phyloP scores from a whole-genome alignment of 1,140 invertebrate species.

The Streblospio benedicti region DNA sequence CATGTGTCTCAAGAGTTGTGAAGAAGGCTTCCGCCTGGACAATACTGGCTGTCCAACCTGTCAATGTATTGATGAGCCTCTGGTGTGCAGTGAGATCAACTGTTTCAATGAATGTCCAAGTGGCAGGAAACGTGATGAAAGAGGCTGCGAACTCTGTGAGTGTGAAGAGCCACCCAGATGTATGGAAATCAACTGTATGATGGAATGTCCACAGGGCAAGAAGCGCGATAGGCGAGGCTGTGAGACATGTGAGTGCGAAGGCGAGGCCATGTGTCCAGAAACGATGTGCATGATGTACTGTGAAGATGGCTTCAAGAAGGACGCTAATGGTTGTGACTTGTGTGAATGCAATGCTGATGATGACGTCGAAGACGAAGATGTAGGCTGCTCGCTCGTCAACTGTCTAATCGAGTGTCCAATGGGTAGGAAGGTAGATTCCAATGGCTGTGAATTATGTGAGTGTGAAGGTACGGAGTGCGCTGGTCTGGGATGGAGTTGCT shows the following conservation, averaged over 20 bases:
- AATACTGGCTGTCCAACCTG: constrained; percentile 1
- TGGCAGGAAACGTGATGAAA: constrained; percentile 7
- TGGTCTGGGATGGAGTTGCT: neutral
- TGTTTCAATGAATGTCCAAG: neutral
- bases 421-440: neutral
- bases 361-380: neutral
- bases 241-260: neutral
- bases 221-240: neutral
- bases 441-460: neutral
- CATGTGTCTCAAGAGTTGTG: constrained; percentile 5
- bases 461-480: neutral
- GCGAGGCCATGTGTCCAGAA: neutral
- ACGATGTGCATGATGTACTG: constrained; percentile 6
- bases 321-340: constrained; percentile 4
- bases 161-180: neutral
- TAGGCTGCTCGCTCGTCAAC: neutral
- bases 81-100: neutral
- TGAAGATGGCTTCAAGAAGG: constrained; percentile 7
- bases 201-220: neutral
- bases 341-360: constrained; percentile 6
- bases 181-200: neutral
- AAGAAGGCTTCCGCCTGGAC: constrained; percentile 2
- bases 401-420: neutral
- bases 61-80: neutral
- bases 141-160: constrained; percentile 8